Evolutionary conservation across 2,888 invertebrate species (phyloP), one percentile per base, ranked within the genome.

Genomic region (Pyrochroa serraticornis): DNA sequence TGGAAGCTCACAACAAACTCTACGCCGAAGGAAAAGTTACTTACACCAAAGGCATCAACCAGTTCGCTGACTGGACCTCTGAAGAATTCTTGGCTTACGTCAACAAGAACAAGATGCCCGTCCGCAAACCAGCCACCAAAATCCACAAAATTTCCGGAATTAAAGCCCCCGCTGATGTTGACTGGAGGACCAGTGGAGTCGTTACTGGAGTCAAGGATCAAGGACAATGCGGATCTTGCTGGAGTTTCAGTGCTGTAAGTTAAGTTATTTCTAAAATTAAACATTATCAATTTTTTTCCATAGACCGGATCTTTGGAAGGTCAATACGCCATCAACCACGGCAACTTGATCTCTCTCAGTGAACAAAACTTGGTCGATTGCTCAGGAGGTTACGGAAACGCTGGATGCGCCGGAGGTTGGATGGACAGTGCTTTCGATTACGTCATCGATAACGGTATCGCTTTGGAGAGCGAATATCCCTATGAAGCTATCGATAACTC

Each of bases 61-160:
- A 92, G 77, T 93, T 87, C 76, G 87, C 88, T 33, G 93, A 93
- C 80, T 82, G 92, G 87, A 84, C 92, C 70, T 87, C 86, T 72
- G 87, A 90, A 64, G 92, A 92, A 80, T 91, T 92, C 76, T 81
- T 84, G 0, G 63, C 71, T 7, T 77, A 76, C 0, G 77, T 87
- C 75, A 89, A 22, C 22, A 22, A 22, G 22, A 22, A 22, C 22
- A 22, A 22, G 22, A 22, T 22, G 22, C 22, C 22, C 22, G 22
- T 5, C 5, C 22, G 22, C 22, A 22, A 22, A 22, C 22, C 22
- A 22, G 22, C 22, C 22, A 22, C 22, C 22, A 22, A 22, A 5
- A 5, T 22, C 22, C 22, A 22, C 22, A 22, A 22, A 5, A 22
- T 22, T 2, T 22, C 22, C 5, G 22, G 22, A 22, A 5, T 22